Conservation (phyloP, 2,888 invertebrate species). For the Athetis lepigone region DNA sequence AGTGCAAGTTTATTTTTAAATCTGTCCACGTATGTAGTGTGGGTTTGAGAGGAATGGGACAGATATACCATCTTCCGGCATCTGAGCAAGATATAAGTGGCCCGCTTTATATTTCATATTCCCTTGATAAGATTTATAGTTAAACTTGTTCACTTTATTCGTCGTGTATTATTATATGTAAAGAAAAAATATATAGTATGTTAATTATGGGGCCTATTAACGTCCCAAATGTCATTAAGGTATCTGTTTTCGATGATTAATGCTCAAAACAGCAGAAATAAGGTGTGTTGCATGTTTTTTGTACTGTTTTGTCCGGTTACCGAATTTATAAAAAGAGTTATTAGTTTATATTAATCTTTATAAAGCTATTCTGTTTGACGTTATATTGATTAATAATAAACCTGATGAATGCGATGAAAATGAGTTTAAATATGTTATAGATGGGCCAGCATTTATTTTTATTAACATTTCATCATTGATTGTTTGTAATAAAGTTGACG, state of each 20-base stretch:
- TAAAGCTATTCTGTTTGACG: conserved; percentile 56
- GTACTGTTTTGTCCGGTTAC: conserved; percentile 37
- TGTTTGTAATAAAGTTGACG: conserved; percentile 19
- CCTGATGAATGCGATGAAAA: conserved; percentile 47
- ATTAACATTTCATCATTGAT: conserved; percentile 28
- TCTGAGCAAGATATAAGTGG: conserved; percentile 60
- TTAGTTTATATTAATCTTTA: conserved; percentile 61
- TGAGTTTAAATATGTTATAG: conserved; percentile 19
- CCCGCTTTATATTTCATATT: conserved; percentile 56
- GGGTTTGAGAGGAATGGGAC: conserved; percentile 57
- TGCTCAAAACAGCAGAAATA: conserved; percentile 52
- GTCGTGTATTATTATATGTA: conserved; percentile 24
- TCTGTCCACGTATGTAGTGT: conserved; percentile 67
- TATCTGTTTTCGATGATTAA: conserved; percentile 58
- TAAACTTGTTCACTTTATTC: conserved; percentile 39
- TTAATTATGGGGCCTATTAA: conserved; percentile 56
- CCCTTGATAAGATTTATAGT: conserved; percentile 59
- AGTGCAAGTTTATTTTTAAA: conserved; percentile 65
- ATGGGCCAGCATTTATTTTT: conserved; percentile 38
- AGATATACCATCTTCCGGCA: conserved; percentile 64
- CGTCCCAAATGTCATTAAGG: conserved; percentile 46
- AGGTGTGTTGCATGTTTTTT: conserved; percentile 45
- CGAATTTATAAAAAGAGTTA: conserved; percentile 58
- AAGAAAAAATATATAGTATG: conserved; percentile 42
- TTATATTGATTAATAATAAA: conserved; percentile 58